phyloP scores from a whole-genome alignment of 2,888 invertebrate genomes.

The Hydraecia micacea region DNA sequence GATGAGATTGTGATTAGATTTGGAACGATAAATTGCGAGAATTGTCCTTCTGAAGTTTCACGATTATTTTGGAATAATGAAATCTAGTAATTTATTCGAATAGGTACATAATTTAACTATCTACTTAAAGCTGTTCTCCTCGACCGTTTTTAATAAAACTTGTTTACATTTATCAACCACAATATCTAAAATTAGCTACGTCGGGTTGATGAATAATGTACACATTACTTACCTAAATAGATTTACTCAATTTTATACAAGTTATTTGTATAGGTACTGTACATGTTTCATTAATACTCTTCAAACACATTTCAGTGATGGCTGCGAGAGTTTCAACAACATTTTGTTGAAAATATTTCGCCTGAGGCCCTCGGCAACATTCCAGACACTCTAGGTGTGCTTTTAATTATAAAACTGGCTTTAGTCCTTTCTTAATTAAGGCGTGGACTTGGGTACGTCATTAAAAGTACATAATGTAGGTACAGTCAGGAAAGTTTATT shows the following conservation, averaged over 20 bases:
- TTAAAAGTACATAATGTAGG: neutral
- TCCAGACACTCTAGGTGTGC: conserved; percentile 43
- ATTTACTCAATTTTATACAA: neutral
- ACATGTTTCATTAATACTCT: conserved; percentile 10
- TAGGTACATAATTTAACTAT: neutral
- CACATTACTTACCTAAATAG: neutral
- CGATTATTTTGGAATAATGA: neutral
- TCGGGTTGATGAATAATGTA: neutral
- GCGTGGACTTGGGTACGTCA: conserved; percentile 15
- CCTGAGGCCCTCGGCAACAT: conserved; percentile 13
- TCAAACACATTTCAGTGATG: conserved; percentile 21
- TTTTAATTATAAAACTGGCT: conserved; percentile 51
- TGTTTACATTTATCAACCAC: neutral
- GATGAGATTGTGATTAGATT: neutral
- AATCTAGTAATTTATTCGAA: neutral
- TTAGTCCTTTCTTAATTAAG: conserved; percentile 38
- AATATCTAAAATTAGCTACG: neutral
- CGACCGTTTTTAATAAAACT: neutral
- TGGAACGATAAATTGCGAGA: neutral
- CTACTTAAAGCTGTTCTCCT: no score
- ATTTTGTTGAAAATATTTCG: conserved; percentile 47
- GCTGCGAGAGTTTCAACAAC: conserved; percentile 19
- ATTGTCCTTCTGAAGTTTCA: neutral
- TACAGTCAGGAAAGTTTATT: neutral
- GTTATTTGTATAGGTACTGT: neutral